phyloP scores from a whole-genome alignment of 2,888 invertebrate species.

The Zootermopsis nevadensis region DNA sequence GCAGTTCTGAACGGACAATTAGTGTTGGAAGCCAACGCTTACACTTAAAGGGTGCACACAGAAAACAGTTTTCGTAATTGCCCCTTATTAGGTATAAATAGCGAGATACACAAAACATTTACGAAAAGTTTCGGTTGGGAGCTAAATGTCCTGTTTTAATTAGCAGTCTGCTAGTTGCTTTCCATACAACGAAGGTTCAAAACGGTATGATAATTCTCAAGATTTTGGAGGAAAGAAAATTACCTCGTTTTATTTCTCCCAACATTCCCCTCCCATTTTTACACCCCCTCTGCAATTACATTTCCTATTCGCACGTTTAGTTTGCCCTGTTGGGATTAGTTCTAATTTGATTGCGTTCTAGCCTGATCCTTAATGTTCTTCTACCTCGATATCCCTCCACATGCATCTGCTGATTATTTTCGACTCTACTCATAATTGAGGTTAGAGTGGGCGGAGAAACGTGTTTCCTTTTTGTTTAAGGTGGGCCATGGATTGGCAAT shows the following conservation, averaged over 20 bases:
- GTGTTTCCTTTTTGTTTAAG: neutral
- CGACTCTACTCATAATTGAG: conserved; percentile 13
- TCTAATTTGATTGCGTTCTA: conserved; percentile 34
- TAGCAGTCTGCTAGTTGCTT: neutral
- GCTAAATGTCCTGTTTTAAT: neutral
- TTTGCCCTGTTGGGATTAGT: conserved; percentile 25
- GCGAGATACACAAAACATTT: neutral
- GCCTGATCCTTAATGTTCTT: neutral
- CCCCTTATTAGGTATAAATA: neutral
- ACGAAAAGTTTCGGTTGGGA: neutral
- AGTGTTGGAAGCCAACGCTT: neutral
- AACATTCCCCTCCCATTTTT: neutral
- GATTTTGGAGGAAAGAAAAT: conserved; percentile 26
- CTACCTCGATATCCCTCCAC: neutral
- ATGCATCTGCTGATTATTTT: conserved; percentile 26
- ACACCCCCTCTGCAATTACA: conserved; percentile 10
- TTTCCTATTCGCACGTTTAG: conserved; percentile 35
- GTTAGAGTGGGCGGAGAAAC: conserved; percentile 20
- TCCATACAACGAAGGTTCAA: conserved; percentile 10
- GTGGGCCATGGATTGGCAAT: conserved; percentile 11
- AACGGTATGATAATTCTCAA: conserved; percentile 34
- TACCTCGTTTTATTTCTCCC: conserved; percentile 19
- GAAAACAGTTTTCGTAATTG: neutral
- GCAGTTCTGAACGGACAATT: neutral
- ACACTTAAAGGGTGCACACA: neutral